Evolutionary conservation across 1,140 invertebrate species (phyloP).

Genomic region (Cotesia glomerata): DNA sequence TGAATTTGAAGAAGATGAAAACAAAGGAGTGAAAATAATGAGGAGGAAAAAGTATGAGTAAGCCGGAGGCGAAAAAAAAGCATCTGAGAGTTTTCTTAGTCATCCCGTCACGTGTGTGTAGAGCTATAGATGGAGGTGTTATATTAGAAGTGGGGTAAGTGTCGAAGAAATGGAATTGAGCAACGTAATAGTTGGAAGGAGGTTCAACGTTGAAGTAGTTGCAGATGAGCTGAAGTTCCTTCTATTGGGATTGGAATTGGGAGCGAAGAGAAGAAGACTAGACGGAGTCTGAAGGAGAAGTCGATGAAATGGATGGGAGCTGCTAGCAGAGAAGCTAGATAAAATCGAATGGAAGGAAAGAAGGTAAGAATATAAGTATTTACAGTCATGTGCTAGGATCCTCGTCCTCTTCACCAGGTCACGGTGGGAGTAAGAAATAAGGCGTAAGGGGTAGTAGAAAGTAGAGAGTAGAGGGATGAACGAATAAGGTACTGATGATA

Average conservation of each 20-base stretch:
- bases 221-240: neutral
- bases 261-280: too few relatives aligned
- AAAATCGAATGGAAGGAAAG: neutral
- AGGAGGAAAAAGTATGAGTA: too few relatives aligned
- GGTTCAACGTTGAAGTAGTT: neutral
- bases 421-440: neutral
- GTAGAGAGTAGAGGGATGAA: conserved; percentile 20
- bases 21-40: too few relatives aligned
- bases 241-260: too few relatives aligned
- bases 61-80: too few relatives aligned
- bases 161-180: conserved; percentile 37
- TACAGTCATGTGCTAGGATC: neutral
- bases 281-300: too few relatives aligned
- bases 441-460: conserved; percentile 2
- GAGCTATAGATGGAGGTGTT: conserved; percentile 32
- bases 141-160: conserved; percentile 42
- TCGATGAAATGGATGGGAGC: too few relatives aligned
- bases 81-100: too few relatives aligned
- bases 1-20: too few relatives aligned
- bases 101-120: too few relatives aligned
- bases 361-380: neutral
- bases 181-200: conserved; percentile 25
- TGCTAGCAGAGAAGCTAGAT: too few relatives aligned
- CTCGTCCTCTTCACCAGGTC: neutral
- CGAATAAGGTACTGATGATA: conserved; percentile 32